A percentile compares a stretch with the other conserved stretches of the same genome.
These are phyloP conservation scores for Aspidoscelis tigris DNA, from an alignment of 2,113 vertebrate genomes.

Conservation along the genomic window DNA sequence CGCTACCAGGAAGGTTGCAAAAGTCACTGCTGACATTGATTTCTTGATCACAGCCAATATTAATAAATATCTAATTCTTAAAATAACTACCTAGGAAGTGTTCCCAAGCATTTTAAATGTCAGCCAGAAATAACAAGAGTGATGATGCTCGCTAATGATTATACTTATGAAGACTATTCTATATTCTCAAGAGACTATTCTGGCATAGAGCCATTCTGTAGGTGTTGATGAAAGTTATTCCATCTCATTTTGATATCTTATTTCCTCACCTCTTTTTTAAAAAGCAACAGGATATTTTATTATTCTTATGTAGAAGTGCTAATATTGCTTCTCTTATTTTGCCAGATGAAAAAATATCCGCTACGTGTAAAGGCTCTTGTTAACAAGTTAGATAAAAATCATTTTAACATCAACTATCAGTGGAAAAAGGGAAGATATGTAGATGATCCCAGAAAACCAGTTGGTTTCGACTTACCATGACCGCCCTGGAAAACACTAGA, in stretches of 20 bases:
- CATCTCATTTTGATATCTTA: too few relatives aligned
- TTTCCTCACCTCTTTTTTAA: rapidly evolving
- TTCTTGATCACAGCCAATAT: neutral
- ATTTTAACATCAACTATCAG: too few relatives aligned
- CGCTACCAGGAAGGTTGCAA: neutral
- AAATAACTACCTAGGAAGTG: rapidly evolving
- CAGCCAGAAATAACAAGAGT: slow-evolving; percentile 40
- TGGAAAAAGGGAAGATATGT: too few relatives aligned
- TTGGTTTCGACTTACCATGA: too few relatives aligned
- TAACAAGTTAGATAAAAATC: neutral
- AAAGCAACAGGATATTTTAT: neutral
- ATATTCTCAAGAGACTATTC: too few relatives aligned
- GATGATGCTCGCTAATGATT: slow-evolving; percentile 18
- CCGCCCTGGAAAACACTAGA: too few relatives aligned
- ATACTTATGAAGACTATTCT: too few relatives aligned
- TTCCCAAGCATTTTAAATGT: slow-evolving; percentile 22
- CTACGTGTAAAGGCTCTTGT: slow-evolving; percentile 29
- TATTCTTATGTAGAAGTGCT: slow-evolving; percentile 20
- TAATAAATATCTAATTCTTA: neutral
- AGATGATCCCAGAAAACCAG: too few relatives aligned
- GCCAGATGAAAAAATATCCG: slow-evolving; percentile 36
- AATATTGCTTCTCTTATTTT: slow-evolving; percentile 21
- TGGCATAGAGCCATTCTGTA: too few relatives aligned
- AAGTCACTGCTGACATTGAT: neutral
- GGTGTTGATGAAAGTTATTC: too few relatives aligned